phyloP scores from a whole-genome alignment of 2,888 invertebrate species.

The Mesorhabditis spiculigera region DNA sequence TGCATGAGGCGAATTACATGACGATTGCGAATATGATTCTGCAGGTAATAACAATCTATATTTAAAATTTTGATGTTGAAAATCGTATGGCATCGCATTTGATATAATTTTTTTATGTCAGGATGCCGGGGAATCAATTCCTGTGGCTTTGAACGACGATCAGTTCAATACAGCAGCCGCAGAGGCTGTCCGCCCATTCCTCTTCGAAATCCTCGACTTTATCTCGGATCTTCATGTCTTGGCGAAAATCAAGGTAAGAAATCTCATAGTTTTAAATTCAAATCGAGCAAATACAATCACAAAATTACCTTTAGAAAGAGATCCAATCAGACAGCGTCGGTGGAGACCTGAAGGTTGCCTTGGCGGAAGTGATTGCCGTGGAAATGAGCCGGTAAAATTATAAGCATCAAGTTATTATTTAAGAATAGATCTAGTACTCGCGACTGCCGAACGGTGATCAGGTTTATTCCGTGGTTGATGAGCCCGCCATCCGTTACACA shows the following conservation, averaged over 20 bases:
- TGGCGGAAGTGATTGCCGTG: constrained; percentile 70
- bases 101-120: not conserved
- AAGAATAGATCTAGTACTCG: constrained; percentile 31
- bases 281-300: not conserved
- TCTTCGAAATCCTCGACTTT: constrained; percentile 88
- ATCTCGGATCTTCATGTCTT: constrained; percentile 91
- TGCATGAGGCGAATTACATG: constrained; percentile 90
- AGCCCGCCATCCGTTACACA: constrained; percentile 55
- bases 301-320: constrained; percentile 41
- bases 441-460: constrained; percentile 49
- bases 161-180: constrained; percentile 75
- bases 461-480: constrained; percentile 57
- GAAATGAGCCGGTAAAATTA: constrained; percentile 27
- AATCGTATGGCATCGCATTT: not conserved
- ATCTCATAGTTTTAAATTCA: not conserved
- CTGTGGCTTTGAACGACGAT: constrained; percentile 30
- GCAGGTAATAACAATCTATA: constrained; percentile 57
- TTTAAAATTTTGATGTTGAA: not conserved
- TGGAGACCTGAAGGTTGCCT: constrained; percentile 88
- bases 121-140: constrained; percentile 36
- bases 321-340: constrained; percentile 72
- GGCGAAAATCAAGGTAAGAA: constrained; percentile 85
- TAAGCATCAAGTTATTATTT: not conserved
- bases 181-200: constrained; percentile 86
- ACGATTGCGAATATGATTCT: constrained; percentile 73